Percentiles rank a stretch among this genome's conserved stretches.
phyloP scores from a whole-genome alignment of 2,113 vertebrate genomes.

The Caranx ignobilis region DNA sequence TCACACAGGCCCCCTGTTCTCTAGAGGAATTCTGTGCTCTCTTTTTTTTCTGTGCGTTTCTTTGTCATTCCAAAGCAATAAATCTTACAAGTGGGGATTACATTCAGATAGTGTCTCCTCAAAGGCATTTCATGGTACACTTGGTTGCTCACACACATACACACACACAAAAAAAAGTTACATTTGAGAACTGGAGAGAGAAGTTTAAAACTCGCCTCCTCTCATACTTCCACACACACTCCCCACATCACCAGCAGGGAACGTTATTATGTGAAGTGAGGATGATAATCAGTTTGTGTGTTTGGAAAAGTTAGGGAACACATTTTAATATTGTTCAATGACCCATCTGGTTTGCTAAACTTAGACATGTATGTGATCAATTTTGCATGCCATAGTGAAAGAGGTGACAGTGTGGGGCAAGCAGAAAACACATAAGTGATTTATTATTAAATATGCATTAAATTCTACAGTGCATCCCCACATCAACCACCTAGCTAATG shows the following conservation, averaged over 20 bases:
- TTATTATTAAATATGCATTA: too few species aligned
- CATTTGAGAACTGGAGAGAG: not conserved
- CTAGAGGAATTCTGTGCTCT: not conserved
- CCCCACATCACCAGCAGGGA: not conserved
- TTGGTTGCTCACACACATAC: not conserved
- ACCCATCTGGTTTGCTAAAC: too few species aligned
- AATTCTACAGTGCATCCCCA: too few species aligned
- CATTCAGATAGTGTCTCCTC: not conserved
- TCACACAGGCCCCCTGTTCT: not conserved
- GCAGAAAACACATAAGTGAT: too few species aligned
- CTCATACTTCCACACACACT: not conserved
- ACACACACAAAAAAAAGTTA: not conserved
- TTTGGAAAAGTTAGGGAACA: not conserved
- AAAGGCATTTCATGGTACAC: not conserved
- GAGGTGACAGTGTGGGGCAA: too few species aligned
- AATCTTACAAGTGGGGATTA: not conserved
- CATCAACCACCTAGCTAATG: too few species aligned
- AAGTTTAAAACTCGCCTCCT: not conserved
- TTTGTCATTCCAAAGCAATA: not conserved
- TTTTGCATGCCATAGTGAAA: too few species aligned
- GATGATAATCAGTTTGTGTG: not conserved
- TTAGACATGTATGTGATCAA: too few species aligned
- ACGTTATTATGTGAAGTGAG: not conserved
- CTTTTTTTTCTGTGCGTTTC: not conserved
- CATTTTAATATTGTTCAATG: too few species aligned